Evolutionary conservation across 2,113 vertebrate species (phyloP), one percentile per base, ranked within the genome.

Genomic region (Hippoglossus stenolepis): DNA sequence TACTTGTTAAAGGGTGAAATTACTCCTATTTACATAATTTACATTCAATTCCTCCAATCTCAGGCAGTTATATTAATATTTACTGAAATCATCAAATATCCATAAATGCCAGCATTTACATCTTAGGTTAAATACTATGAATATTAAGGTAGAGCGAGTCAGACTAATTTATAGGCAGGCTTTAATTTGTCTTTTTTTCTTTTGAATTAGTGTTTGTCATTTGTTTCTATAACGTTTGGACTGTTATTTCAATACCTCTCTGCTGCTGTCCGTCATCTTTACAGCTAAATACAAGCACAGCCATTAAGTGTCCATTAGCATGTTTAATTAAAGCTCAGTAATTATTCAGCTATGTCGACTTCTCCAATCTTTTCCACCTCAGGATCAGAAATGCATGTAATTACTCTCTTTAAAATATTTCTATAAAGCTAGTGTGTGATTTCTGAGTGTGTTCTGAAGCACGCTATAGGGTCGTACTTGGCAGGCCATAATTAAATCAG

Each of bases 321-420:
- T 89, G 70, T 89, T 89, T 87, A 85, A 83, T 87, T 83, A 17
- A 86, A 83, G 65, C 80, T 78, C 49, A 63, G 65, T 40, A 72
- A 72, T 74, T 79, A 83, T 89, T 77, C 26, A 73, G 47, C 51
- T 59, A 53, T 47, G 14, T 56, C 61, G 65, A 61, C 47, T 20
- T 77, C 20, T 60, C 24, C 40, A 5, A 58, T 70, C 12, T 23
- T 71, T 80, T 61, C n/a, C 23, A 73, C 31, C 63, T 26, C 38
- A 70, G 67, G 65, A 58, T 47, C 11, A 38, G 18, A 77, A 66
- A 77, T 23, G 7, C 18, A 20, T 75, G 75, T 23, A 65, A 66
- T 45, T 6, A 66, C 45, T 64, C n/a, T 53, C 1, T 40, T 57
- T n/a, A 13, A 2, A 4, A 15, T 21, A 47, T 28, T 31, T 58